Base-by-base conservation (phyloP, 2,797 vertebrate species). In the Mus caroli region DNA sequence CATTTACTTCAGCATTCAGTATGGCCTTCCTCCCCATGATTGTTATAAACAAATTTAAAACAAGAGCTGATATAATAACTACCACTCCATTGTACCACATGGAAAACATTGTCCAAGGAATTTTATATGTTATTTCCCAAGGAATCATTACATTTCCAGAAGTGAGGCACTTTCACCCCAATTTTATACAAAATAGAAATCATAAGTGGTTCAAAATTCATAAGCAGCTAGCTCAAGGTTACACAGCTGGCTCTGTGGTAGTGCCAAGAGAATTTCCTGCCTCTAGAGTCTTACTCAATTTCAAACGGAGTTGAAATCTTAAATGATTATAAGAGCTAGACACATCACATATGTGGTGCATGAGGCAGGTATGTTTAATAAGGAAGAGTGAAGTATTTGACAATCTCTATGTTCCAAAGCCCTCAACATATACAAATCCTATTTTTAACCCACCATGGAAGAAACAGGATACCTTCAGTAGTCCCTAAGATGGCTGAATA, bases 41-140 rank as follows among this genome's bases (percentile, higher is more conserved):
- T 92, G 56, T 60, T 88, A 76, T 78, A 76, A 95, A 92, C 52
- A 92, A 56, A 94, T 95, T 84, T 91, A 93, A 95, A 91, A 88
- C 17, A 58, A 96, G 58, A 88, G 34, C 19, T 94, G 69, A 95
- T 67, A 88, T 88, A 97, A 88, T 77, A 89, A 79, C 22, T 60
- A 19, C 20, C 46, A 73, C 78, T 95, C 62, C 60, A 22, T 56
- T 26, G 1, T 92, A 71, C 67, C 40, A 73, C 1, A 2, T 94
- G 54, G 14, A 88, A 62, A 56, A 71, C 71, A 92, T 26, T 50
- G 2, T 64, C 24, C 14, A 62, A 84, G 76, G 10, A 28, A 67
- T 89, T 86, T 78, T 76, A 73, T 37, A 50, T 80, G 40, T 34
- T 58, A 91, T 83, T 64, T 80, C 43, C 92, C 64, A 78, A 80